These are phyloP conservation scores for Antheraea pernyi DNA, from an alignment of 1,140 invertebrate genomes.

Conservation along the genomic window DNA sequence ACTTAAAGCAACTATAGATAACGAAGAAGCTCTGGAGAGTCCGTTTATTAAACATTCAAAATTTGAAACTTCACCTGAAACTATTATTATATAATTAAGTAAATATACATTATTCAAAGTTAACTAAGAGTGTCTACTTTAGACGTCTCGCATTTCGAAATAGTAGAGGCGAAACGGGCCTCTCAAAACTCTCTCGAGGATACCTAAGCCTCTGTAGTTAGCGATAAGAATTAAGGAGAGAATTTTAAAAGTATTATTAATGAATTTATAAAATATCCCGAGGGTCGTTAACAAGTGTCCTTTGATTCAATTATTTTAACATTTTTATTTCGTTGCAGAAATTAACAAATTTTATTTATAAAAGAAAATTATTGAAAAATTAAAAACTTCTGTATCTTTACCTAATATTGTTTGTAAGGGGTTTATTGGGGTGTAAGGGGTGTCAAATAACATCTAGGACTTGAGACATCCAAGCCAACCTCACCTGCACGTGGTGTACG, in stretches of 20 bases:
- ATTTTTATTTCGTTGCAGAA: neutral
- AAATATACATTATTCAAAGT: slow-evolving; percentile 5
- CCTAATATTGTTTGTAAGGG: no score
- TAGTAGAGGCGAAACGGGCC: neutral
- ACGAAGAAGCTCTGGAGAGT: neutral
- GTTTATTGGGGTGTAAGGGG: no score
- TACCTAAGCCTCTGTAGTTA: neutral
- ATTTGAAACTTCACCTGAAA: neutral
- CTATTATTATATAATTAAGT: slow-evolving; percentile 2
- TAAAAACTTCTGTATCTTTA: no score
- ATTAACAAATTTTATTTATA: neutral
- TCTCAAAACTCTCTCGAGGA: neutral
- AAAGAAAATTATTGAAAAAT: neutral
- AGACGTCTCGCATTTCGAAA: neutral
- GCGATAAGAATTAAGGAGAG: neutral
- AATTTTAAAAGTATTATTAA: neutral
- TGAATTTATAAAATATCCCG: neutral
- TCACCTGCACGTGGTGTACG: no score
- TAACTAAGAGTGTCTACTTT: slow-evolving; percentile 1
- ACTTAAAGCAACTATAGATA: neutral
- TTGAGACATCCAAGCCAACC: no score
- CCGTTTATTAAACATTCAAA: slow-evolving; percentile 4
- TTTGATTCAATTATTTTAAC: neutral
- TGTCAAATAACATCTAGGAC: no score
- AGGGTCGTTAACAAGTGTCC: neutral